These are phyloP conservation scores for Mimachlamys varia DNA, from an alignment of 2,888 invertebrate genomes.

Conservation along the genomic window DNA sequence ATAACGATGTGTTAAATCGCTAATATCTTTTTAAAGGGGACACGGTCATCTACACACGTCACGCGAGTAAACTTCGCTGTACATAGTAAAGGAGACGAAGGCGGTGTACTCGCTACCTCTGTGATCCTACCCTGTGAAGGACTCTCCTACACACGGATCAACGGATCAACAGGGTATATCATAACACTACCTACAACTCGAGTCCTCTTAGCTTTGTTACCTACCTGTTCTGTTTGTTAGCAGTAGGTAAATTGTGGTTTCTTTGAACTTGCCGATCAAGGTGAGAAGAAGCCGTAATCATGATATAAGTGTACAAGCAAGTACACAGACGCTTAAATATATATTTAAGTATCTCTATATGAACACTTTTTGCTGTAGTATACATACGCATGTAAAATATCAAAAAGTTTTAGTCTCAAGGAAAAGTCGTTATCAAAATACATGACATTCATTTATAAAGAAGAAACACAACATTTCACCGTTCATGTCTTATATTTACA, in stretches of 20 bases:
- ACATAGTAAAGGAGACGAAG: not conserved
- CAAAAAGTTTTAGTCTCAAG: too few relatives aligned
- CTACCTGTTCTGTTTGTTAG: slow-evolving; percentile 2
- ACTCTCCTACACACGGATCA: not conserved
- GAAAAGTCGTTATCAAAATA: too few relatives aligned
- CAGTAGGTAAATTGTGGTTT: slow-evolving; percentile 12
- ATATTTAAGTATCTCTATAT: too few relatives aligned
- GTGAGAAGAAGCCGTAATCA: not conserved
- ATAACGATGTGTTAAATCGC: slow-evolving; percentile 27
- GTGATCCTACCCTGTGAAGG: not conserved
- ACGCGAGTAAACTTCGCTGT: not conserved
- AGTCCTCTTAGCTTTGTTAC: not conserved
- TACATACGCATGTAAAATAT: too few relatives aligned
- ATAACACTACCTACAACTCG: not conserved
- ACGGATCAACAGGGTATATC: slow-evolving; percentile 8
- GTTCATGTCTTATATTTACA: too few relatives aligned
- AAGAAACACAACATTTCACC: too few relatives aligned
- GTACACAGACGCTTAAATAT: not conserved
- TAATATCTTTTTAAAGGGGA: slow-evolving; percentile 10
- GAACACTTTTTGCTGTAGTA: too few relatives aligned
- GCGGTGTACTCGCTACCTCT: not conserved
- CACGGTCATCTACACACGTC: not conserved
- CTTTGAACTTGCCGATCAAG: not conserved
- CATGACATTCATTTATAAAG: too few relatives aligned
- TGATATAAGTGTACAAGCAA: not conserved